phyloP scores from a whole-genome alignment of 2,797 vertebrate genomes.

The Syndactyla subalaris region DNA sequence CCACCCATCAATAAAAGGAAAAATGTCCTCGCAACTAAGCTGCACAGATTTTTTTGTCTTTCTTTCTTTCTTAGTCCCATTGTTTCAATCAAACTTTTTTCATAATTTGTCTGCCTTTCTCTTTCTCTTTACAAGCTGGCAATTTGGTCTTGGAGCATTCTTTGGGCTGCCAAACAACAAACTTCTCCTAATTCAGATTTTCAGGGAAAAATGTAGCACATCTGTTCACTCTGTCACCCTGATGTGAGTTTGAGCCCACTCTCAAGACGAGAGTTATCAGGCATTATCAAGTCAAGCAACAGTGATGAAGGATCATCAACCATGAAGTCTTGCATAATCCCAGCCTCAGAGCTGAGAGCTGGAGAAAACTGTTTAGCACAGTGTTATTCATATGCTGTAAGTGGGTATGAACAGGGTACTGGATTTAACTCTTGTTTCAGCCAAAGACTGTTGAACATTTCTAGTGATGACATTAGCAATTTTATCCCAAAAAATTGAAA shows the following conservation, averaged over 20 bases:
- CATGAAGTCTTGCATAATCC: neutral
- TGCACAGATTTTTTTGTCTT: neutral
- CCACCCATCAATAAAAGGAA: neutral
- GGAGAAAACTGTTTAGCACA: neutral
- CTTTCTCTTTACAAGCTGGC: constrained; percentile 13
- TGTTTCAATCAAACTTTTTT: constrained; percentile 10
- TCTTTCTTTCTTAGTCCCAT: neutral
- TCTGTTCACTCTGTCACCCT: constrained; percentile 12
- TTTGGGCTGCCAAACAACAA: constrained; percentile 34
- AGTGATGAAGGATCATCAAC: neutral
- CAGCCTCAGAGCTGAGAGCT: neutral
- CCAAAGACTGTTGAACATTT: neutral
- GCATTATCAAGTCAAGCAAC: neutral
- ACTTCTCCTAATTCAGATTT: constrained; percentile 19
- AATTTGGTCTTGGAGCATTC: constrained; percentile 14
- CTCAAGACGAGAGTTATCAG: neutral
- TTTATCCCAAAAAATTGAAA: neutral
- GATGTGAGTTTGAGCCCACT: neutral
- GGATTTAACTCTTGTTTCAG: neutral
- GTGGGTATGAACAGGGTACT: neutral
- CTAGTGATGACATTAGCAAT: neutral
- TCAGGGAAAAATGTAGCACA: neutral
- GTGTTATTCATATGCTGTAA: neutral
- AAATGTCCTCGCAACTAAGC: neutral
- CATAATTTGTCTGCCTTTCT: neutral